Evolutionary conservation across 2,113 vertebrate genomes (phyloP), one percentile per base, ranked within the genome.

Genomic region (Atrichornis clamosus): DNA sequence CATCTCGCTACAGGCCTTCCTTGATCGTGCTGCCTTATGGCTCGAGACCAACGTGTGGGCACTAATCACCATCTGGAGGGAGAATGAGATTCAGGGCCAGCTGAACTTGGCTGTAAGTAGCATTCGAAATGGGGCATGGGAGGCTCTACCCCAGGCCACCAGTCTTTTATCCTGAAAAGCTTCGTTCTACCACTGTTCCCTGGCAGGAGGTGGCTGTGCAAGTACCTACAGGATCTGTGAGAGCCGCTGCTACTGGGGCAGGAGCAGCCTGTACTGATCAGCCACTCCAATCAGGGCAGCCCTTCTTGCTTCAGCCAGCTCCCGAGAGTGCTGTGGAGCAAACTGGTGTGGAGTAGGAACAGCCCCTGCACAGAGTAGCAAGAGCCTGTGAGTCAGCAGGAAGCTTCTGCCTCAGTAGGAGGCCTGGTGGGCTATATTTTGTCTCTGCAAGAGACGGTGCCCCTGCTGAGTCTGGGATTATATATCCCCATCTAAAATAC

Each of bases 51-150:
- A n/a, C 6, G 37, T 86, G 90, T 87, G 85, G 95, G 79, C 85
- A 89, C 27, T 92, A 93, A 96, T 94, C 88, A 95, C 93, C 79
- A 95, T 90, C 96, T 96, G 95, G 90, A 95, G 90, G 82, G 75
- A 92, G 47, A 77, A 46, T 12, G 47, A 84, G 47, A 90, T 52
- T 64, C 62, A 72, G 53, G 91, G 73, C 60, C 69, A 82, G 77
- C 69, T 95, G 77, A 95, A 79, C 84, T 75, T 92, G 84, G 68
- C 77, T 95, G 7, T 27, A 58, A 63, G 69, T 15, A 65, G 55
- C 1, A 0, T 69, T 93, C 11, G 5, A 92, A 90, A 63, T 52
- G 56, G 68, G 80, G 19, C 39, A 44, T 32, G 20, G 42, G 52
- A 92, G 60, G 68, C 76, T 84, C 33, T 77, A 39, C 39, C 59